Conservation (phyloP, 2,888 invertebrate species). For the Trissolcus japonicus region DNA sequence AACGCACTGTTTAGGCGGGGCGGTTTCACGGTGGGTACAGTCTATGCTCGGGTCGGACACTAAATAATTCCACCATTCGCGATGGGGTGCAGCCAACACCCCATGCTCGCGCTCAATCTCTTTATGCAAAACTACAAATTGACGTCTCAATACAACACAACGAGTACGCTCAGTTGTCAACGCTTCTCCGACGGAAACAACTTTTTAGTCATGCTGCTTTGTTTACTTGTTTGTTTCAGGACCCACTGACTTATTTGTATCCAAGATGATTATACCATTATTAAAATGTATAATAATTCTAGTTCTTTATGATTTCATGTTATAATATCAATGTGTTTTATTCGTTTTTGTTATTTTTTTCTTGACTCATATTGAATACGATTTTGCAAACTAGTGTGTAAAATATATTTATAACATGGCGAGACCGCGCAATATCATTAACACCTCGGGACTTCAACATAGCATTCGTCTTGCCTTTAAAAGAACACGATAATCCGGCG, state of each 20-base stretch:
- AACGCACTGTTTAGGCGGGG: conserved; percentile 76
- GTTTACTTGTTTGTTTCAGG: conserved; percentile 10
- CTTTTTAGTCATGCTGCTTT: conserved; percentile 14
- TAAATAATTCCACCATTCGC: conserved; percentile 74
- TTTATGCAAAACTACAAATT: conserved; percentile 58
- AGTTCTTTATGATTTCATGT: too few relatives aligned
- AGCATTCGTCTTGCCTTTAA: conserved; percentile 72
- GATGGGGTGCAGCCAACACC: conserved; percentile 61
- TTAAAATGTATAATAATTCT: too few relatives aligned
- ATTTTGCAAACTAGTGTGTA: too few relatives aligned
- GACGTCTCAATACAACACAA: conserved; percentile 52
- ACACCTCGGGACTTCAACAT: conserved; percentile 71
- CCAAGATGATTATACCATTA: background rate
- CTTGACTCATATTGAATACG: too few relatives aligned
- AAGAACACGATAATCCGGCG: conserved; percentile 65
- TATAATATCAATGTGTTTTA: too few relatives aligned
- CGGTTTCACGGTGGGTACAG: conserved; percentile 76
- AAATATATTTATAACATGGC: conserved; percentile 21
- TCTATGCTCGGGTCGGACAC: conserved; percentile 68
- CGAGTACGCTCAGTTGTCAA: conserved; percentile 18
- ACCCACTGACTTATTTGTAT: background rate
- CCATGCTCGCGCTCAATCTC: conserved; percentile 38
- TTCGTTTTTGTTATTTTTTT: too few relatives aligned
- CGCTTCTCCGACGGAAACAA: conserved; percentile 18
- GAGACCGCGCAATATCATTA: conserved; percentile 51